Evolutionary conservation across 2,113 vertebrate genomes (phyloP).

Genomic region (Protobothrops flavoviridis): DNA sequence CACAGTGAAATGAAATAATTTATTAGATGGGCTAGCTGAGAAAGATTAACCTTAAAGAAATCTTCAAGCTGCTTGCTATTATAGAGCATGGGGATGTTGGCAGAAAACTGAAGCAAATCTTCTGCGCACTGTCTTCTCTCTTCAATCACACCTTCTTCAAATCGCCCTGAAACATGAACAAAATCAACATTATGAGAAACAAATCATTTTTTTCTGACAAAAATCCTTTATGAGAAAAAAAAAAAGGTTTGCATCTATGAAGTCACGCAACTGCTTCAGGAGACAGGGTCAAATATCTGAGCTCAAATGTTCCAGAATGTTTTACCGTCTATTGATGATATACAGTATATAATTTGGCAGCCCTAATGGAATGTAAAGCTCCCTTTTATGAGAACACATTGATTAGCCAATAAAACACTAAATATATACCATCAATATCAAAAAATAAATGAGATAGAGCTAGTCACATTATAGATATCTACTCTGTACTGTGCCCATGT

Average conservation of each 20-base stretch:
- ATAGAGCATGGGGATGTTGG: slow-evolving; percentile 92
- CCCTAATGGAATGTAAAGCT: slow-evolving; percentile 37
- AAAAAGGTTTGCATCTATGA: slow-evolving; percentile 34
- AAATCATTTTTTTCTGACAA: slow-evolving; percentile 1
- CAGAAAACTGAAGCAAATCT: slow-evolving; percentile 96
- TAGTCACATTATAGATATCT: background rate
- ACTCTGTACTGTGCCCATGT: background rate
- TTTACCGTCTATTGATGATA: slow-evolving; percentile 19
- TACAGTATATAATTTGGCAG: slow-evolving; percentile 57
- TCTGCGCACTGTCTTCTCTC: slow-evolving; percentile 96
- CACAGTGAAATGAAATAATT: background rate
- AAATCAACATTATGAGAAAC: slow-evolving; percentile 43
- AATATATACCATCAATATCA: slow-evolving; percentile 54
- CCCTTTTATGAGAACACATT: slow-evolving; percentile 49
- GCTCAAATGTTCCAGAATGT: slow-evolving; percentile 51
- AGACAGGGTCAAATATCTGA: slow-evolving; percentile 51
- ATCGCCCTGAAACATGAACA: slow-evolving; percentile 80
- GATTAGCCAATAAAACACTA: slow-evolving; percentile 58
- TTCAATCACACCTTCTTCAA: slow-evolving; percentile 92
- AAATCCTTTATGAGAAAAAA: slow-evolving; percentile 44
- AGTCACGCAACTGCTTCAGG: slow-evolving; percentile 50
- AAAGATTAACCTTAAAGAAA: slow-evolving; percentile 89
- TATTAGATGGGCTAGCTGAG: background rate
- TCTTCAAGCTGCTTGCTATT: slow-evolving; percentile 91
- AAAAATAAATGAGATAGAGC: slow-evolving; percentile 40